These are phyloP conservation scores for Phacellophora camtschatica DNA, from an alignment of 30 jellyfish, hydroid and myxozoan species.

Conservation along the genomic window DNA sequence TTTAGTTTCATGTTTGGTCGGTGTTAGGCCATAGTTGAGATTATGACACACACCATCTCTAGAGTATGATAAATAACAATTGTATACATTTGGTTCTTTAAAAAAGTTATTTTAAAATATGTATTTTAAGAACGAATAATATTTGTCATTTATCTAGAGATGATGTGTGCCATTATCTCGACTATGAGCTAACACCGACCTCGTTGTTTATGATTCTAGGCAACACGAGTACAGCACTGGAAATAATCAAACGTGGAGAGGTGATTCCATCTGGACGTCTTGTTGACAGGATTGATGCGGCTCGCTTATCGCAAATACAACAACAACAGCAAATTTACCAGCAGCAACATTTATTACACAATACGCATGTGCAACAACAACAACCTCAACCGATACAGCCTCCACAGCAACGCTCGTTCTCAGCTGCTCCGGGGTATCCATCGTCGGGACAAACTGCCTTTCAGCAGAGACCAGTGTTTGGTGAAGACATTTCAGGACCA, in stretches of 20 bases:
- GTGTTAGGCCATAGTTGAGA: too few species aligned
- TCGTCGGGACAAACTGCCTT: slow-evolving; percentile 34
- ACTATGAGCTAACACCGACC: too few species aligned
- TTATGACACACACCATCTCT: too few species aligned
- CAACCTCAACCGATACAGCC: slow-evolving; percentile 43
- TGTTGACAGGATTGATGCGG: slow-evolving; percentile 85
- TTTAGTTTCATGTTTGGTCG: too few species aligned
- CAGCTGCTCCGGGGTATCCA: slow-evolving; percentile 40
- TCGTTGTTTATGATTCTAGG: too few species aligned
- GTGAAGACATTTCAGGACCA: slow-evolving; percentile 40
- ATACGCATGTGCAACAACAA: not conserved
- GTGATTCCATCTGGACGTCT: slow-evolving; percentile 88
- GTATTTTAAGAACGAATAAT: too few species aligned
- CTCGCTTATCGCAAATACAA: slow-evolving; percentile 58
- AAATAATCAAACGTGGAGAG: slow-evolving; percentile 78
- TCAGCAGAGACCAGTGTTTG: slow-evolving; percentile 34
- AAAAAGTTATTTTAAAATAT: too few species aligned
- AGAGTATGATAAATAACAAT: too few species aligned
- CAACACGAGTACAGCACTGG: slow-evolving; percentile 58
- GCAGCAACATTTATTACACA: slow-evolving; percentile 9
- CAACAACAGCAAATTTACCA: slow-evolving; percentile 53
- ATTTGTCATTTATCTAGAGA: too few species aligned
- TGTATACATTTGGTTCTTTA: too few species aligned
- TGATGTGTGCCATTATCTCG: too few species aligned
- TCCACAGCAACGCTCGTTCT: slow-evolving; percentile 54